These are phyloP conservation scores for Phalacrocorax aristotelis DNA, from an alignment of 2,113 vertebrate genomes.

Conservation along the genomic window DNA sequence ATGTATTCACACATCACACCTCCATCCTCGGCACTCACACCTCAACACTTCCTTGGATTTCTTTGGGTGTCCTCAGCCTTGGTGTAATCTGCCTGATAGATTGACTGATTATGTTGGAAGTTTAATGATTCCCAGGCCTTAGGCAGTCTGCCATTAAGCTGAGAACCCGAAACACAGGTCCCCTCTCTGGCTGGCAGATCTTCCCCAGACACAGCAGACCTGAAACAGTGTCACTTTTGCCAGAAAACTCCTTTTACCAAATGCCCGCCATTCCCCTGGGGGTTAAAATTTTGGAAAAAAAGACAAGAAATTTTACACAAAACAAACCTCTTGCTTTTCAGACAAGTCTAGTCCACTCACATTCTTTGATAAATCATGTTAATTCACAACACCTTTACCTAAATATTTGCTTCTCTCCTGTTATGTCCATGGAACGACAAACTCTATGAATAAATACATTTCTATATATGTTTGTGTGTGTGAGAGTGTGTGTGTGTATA, in stretches of 20 bases:
- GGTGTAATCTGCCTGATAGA: background rate
- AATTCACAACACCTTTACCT: background rate
- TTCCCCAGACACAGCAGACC: background rate
- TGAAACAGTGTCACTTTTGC: background rate
- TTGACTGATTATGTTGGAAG: constrained; percentile 21
- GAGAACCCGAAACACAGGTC: background rate
- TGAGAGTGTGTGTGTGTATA: background rate
- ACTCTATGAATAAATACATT: background rate
- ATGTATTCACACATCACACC: background rate
- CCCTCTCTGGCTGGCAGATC: background rate
- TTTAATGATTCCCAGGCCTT: constrained; percentile 3
- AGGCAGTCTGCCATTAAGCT: constrained; percentile 5
- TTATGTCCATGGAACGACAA: background rate
- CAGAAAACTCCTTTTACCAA: background rate
- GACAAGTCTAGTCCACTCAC: background rate
- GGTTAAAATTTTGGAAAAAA: background rate
- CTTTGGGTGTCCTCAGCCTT: background rate
- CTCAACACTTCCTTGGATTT: background rate
- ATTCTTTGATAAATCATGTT: background rate
- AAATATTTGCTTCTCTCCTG: background rate
- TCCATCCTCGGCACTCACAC: background rate
- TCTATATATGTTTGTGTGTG: accelerated
- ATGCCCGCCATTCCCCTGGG: background rate
- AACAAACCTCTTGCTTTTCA: background rate
- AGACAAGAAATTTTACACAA: background rate